Evolutionary conservation across 2,888 invertebrate genomes (phyloP), one percentile per base, ranked within the genome.

Genomic region (Stomorhina lunata): DNA sequence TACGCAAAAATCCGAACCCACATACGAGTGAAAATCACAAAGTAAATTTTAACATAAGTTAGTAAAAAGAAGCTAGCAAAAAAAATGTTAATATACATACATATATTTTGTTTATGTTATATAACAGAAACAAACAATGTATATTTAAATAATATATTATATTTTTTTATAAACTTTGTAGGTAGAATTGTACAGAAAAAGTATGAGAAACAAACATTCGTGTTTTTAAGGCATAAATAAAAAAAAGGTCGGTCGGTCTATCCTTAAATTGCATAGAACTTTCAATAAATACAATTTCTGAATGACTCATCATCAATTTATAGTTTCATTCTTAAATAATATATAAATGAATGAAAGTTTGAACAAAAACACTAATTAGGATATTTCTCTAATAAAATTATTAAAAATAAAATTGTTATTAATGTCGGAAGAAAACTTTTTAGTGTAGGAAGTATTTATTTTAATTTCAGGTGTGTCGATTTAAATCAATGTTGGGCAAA

Each of bases 1-100:
- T 20, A 66, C 48, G 65, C 45, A 66, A 50, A 66, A 50, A 48
- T 34, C 9, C 48, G n/a, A 32, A 66, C 66, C 66, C 66, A 66
- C 63, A 25, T 45, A n/a, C 7, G 25, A 45, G 43, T 2, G n/a
- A n/a, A n/a, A n/a, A n/a, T n/a, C n/a, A n/a, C n/a, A 29, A 29
- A 29, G n/a, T 29, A 29, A 53, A 48, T 22, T 22, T n/a, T n/a
- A n/a, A n/a, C 17, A 48, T 48, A 48, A 48, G 12, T 22, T 3
- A 32, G 17, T 10, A 55, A 32, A 12, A 29, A 29, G 2, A 4
- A 20, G 12, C 32, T 20, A 17, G 12, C n/a, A 37, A 22, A 34
- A 37, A 59, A 37, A 59, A 59, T 4, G 17, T 37, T 37, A 37
- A 59, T 59, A 37, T 22, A 22, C 22, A 7, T 59, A 37, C 17